Base-by-base conservation (phyloP, 2,797 vertebrate species). In the Notolepis coatsorum region DNA sequence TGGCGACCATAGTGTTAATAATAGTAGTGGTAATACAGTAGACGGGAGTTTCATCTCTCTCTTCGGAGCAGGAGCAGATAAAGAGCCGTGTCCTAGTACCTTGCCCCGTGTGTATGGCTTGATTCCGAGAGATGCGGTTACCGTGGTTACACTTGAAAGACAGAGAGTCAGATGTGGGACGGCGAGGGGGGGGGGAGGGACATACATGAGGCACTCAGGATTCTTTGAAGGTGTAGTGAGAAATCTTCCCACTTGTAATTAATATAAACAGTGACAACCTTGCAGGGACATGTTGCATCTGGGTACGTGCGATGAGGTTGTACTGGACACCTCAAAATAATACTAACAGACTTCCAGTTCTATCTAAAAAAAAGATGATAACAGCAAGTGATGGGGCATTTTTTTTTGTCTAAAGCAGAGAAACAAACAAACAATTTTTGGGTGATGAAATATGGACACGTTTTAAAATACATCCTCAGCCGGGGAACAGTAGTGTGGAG, bases 101-200 rank as follows among this genome's bases (percentile, higher is more conserved):
- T 35, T 71, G 48, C 70, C 83, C 82, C 25, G 7, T 61, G 80
- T 83, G 71, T 92, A 92, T 92, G 90, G 91, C 91, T 92, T 92
- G 69, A 82, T 87, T 90, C 90, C 90, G 37, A 85, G 69, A 84
- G 65, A 75, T 33, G 56, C 71, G 61, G 71, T 82, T 75, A 67
- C 79, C n/a, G 23, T 73, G 64, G 78, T 81, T 80, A 70, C 47
- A 77, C 60, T 41, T 80, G 54, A 64, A 70, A 55, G 18, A 68
- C 52, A 69, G 52, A 64, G 52, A 43, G n/a, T 55, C 18, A 3
- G 66, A 74, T 17, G 1, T 53, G 42, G 67, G 55, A 21, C 30
- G 54, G 64, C 21, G 12, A 30, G 42, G 42, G 5, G 9, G 54
- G 41, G 13, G 42, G 42, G 5, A 7, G 54, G 41, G 13, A 27